These are phyloP conservation scores for Netta rufina DNA, from an alignment of 2,797 vertebrate genomes.

Conservation along the genomic window DNA sequence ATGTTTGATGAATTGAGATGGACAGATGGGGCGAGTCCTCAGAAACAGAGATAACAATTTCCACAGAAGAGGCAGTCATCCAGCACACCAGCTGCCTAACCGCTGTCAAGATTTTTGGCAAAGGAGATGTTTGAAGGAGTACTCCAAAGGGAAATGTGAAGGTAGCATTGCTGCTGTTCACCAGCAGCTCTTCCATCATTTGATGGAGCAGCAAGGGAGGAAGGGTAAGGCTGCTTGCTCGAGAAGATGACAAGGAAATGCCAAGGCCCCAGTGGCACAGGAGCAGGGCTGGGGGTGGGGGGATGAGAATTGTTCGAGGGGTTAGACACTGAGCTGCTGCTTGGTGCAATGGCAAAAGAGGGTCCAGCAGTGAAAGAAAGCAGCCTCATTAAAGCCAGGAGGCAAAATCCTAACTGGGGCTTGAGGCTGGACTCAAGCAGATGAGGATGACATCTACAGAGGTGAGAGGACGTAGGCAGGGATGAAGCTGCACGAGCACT, in stretches of 20 bases:
- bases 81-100: background rate
- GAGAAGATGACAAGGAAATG: background rate
- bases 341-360: background rate
- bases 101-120: background rate
- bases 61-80: background rate
- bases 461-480: background rate
- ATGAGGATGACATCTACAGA: background rate
- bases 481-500: background rate
- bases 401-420: background rate
- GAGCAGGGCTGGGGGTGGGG: background rate
- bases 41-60: background rate
- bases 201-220: background rate
- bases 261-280: background rate
- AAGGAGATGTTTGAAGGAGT: background rate
- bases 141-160: background rate
- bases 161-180: fast-evolving
- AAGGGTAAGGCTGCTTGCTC: background rate
- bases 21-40: background rate
- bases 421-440: background rate
- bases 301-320: background rate
- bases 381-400: background rate
- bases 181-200: background rate
- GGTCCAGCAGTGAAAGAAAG: fast-evolving
- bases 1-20: background rate
- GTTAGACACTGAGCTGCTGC: background rate